Base-by-base conservation (phyloP, 2,888 invertebrate species). In the Mylabris sibirica region DNA sequence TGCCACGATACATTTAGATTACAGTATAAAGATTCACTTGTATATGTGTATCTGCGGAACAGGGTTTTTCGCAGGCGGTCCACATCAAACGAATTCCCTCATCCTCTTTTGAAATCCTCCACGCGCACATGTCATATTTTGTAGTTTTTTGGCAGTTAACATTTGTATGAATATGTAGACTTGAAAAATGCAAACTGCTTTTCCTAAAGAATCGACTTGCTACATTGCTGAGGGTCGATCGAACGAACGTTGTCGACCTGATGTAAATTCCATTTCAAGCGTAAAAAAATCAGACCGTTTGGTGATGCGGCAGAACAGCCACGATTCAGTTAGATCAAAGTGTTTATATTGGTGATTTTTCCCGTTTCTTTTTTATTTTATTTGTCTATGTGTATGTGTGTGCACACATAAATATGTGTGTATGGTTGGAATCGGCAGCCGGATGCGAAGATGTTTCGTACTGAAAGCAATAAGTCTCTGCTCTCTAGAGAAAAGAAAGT, bases 381-480 rank as follows among this genome's bases (percentile, higher is more conserved):
- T 22, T 22, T 57, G 12, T 57, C 11, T 57, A 11, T 24, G 20
- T 49, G 57, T 24, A 8, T 14, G 24, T 24, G 22, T 53, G 22
- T 6, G 9, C 5, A 22, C 20, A 66, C 64, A 69, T 63, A 60
- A 73, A 75, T 61, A 60, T 60, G 62, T 68, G 60, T 65, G 44
- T 60, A 63, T 62, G 49, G 64, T 35, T 57, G 63, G 57, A 17
- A 59, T 44, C 68, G 60, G 60, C 65, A 65, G 65, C 70, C 74
- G 79, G 76, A 77, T 76, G 76, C 77, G 76, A 79, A 79, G 80
- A 79, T 80, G 81, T 80, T 80, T 80, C 78, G 77, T 77, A 66
- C 75, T 72, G 78, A 76, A 78, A 78, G 80, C 80, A 82, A 81
- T 82, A 82, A 81, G 81, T 82, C 80, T 78, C 70, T 62, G 65